Conservation (phyloP, 2,888 invertebrate species). For the Ophioninae sp. region DNA sequence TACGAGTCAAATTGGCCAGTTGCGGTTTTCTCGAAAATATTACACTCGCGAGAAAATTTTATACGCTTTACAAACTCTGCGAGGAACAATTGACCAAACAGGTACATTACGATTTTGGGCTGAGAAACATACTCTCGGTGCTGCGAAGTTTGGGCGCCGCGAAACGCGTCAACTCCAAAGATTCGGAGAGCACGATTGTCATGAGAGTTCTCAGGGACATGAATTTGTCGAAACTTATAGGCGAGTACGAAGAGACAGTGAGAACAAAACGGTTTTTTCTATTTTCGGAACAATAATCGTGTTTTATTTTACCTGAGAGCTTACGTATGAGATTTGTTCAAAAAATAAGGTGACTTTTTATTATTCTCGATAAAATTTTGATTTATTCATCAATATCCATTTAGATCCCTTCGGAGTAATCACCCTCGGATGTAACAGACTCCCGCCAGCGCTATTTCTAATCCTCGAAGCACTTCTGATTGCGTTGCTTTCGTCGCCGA, state of each 20-base stretch:
- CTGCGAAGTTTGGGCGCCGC: constrained; percentile 95
- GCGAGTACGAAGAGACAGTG: constrained; percentile 68
- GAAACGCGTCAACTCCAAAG: constrained; percentile 94
- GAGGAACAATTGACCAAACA: constrained; percentile 98
- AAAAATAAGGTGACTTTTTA: too few species aligned
- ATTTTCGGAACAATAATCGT: not conserved
- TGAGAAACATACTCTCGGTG: constrained; percentile 97
- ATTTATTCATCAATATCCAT: too few species aligned
- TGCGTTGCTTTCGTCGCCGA: too few species aligned
- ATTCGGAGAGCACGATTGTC: constrained; percentile 97
- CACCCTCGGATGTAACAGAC: too few species aligned
- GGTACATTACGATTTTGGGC: constrained; percentile 98
- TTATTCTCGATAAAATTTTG: too few species aligned
- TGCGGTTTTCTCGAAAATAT: constrained; percentile 98
- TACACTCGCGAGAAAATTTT: constrained; percentile 96
- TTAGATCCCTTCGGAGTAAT: too few species aligned
- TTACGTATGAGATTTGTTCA: too few species aligned
- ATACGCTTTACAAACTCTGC: constrained; percentile 97
- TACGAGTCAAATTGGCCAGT: constrained; percentile 96
- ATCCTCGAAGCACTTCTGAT: too few species aligned
- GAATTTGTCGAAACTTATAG: constrained; percentile 97
- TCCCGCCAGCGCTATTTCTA: too few species aligned
- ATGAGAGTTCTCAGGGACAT: constrained; percentile 98
- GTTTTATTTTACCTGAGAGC: not conserved
- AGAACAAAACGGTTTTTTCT: not conserved